Evolutionary conservation across 2,113 vertebrate genomes (phyloP), one percentile per base, ranked within the genome.

Genomic region (Dipodomys merriami): DNA sequence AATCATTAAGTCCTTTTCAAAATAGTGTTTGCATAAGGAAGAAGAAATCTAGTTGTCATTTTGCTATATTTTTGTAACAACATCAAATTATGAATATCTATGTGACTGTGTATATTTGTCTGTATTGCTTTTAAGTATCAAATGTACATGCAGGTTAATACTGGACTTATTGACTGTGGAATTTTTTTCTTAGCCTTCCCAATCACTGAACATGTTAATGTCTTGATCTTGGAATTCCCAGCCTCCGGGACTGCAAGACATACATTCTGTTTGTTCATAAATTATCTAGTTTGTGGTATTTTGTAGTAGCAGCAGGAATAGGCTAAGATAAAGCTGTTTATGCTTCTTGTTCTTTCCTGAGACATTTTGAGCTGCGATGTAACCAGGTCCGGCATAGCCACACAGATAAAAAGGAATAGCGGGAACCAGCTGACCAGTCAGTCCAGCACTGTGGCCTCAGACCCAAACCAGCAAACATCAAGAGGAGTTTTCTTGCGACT

Each of bases 21-120:
- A 83, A 46, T 39, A 0, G 1, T 22, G 5, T 79, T 19, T 2
- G 1, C 33, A 6, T 53, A 1, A 9, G 7, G 2, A 20, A 20
- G 30, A 39, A 19, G 4, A 83, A 69, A 53, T 30, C 74, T 68
- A 46, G 7, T 35, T 79, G 79, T 12, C 44, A 64, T n/a, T 88
- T 74, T 90, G 25, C 6, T 86, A 19, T 7, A 35, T 67, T 83
- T 33, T 83, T 60, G 53, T 5, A 0, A 30, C 35, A 5, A 83
- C 2, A 44, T 29, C 10, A 83, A 29, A 16, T 33, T 13, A 29
- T 57, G 18, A 57, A 29, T 89, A 11, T 64, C 18, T 15, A 25
- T 69, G 33, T 79, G 60, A n/a, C 7, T 4, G 3, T n/a, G 11
- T 13, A 87, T 39, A 68, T 29, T 67, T 29, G 65, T 19, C 46